Evolutionary conservation across 2,888 invertebrate species (phyloP).

Genomic region (Galerucella nymphaeae): DNA sequence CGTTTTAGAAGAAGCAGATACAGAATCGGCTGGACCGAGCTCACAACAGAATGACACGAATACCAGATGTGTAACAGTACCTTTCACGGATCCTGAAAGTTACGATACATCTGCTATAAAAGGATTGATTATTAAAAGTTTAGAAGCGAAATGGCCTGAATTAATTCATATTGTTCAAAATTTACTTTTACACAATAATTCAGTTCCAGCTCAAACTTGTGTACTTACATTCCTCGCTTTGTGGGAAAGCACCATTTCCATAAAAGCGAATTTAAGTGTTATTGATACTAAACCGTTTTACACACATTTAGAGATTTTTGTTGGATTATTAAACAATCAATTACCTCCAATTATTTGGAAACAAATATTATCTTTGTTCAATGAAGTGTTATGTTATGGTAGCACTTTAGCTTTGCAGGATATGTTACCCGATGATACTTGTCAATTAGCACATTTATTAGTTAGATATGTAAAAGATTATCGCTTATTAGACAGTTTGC

Average conservation of each 20-base stretch:
- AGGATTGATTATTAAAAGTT: slow-evolving; percentile 84
- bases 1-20: slow-evolving; percentile 76
- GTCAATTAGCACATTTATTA: slow-evolving; percentile 85
- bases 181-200: slow-evolving; percentile 70
- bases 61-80: slow-evolving; percentile 69
- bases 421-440: slow-evolving; percentile 88
- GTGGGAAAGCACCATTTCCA: slow-evolving; percentile 92
- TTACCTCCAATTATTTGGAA: slow-evolving; percentile 87
- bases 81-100: slow-evolving; percentile 82
- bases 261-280: slow-evolving; percentile 89
- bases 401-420: slow-evolving; percentile 91
- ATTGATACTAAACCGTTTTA: slow-evolving; percentile 91
- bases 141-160: slow-evolving; percentile 87
- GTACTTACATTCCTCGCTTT: slow-evolving; percentile 84
- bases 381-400: slow-evolving; percentile 91
- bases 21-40: slow-evolving; percentile 56
- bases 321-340: slow-evolving; percentile 74
- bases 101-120: slow-evolving; percentile 89
- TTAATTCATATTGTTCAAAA: slow-evolving; percentile 78
- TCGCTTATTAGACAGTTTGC: slow-evolving; percentile 73
- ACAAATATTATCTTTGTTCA: slow-evolving; percentile 85
- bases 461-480: slow-evolving; percentile 89
- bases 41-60: slow-evolving; percentile 48
- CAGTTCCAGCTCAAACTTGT: slow-evolving; percentile 75
- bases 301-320: slow-evolving; percentile 84